Base-by-base conservation (phyloP, 35 echinoderm and acorn worm species). In the Heliocidaris erythrogramma region DNA sequence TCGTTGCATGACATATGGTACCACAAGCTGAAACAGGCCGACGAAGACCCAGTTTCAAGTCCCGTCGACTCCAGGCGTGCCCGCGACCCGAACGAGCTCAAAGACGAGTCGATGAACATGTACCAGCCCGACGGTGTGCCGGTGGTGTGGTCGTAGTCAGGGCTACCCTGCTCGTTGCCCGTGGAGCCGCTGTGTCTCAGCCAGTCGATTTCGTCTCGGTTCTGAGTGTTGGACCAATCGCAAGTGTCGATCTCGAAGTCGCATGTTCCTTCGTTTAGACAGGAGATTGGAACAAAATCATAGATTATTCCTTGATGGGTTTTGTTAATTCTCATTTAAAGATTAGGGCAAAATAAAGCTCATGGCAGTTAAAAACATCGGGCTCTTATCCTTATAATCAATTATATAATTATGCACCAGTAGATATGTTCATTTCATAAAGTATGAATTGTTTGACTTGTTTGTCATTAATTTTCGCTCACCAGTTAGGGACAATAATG, bases 131-230 rank as follows among this genome's bases (percentile, higher is more conserved):
- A 94, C 7, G 85, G 60, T 31, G 94, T 97, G 1, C 96, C 95
- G 24, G 92, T 35, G 59, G 96, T 97, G 88, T 97, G 96, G 65
- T 97, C 96, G 32, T 48, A 86, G 48, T 85, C 30, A 13, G 96
- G 96, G 9, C 96, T 95, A 47, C 90, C 95, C 32, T 48, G 86
- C 7, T 93, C 86, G 59, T 95, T 94, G 56, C 92, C 93, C 18
- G 96, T 95, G 9, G 61, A 48, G 30, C 96, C 96, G 85, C 96
- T 97, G 32, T 95, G 94, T 8, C 94, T 48, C 18, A 97, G 24
- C 96, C 96, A 97, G 94, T 97, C 96, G 56, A 97, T 95, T 71
- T 97, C 96, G 86, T 97, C 96, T 60, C 92, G 92, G 60, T 90
- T 65, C 27, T 94, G 86, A 13, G 94, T 94, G 59, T 97, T 97